These are phyloP conservation scores for Sturnus vulgaris DNA, from an alignment of 2,113 vertebrate species.

Conservation along the genomic window DNA sequence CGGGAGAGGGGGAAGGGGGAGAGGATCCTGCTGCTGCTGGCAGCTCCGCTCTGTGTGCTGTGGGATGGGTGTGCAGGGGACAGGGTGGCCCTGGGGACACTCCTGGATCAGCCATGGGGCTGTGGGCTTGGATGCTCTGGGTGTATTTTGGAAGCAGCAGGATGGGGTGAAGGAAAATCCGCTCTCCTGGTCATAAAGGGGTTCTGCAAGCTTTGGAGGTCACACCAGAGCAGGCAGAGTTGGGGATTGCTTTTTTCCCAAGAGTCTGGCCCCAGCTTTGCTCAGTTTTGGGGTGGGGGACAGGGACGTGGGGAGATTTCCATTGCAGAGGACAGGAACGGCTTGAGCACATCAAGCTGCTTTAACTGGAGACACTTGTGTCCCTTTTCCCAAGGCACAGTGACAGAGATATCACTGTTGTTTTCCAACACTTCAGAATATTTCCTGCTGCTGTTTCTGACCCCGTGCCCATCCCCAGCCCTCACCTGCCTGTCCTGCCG, in stretches of 20 bases:
- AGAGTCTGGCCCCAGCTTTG: accelerated
- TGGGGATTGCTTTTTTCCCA: background rate
- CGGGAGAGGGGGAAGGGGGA: background rate
- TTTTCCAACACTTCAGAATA: background rate
- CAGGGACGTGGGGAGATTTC: background rate
- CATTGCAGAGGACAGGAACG: accelerated
- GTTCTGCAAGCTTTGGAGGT: background rate
- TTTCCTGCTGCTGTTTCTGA: background rate
- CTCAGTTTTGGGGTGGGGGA: background rate
- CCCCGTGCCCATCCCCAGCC: accelerated
- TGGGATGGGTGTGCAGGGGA: accelerated
- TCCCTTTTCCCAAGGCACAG: background rate
- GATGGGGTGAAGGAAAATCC: background rate
- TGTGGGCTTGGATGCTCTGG: accelerated
- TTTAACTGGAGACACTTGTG: background rate
- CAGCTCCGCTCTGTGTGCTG: background rate
- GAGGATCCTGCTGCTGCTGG: background rate
- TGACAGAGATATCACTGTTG: background rate
- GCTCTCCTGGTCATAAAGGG: accelerated
- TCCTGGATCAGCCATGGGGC: accelerated
- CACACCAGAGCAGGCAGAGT: background rate
- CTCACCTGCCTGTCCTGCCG: accelerated
- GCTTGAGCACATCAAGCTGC: background rate
- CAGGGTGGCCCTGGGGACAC: background rate
- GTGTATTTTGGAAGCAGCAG: background rate